Conservation (phyloP, 1,140 invertebrate genomes). For the Drosophila subobscura region DNA sequence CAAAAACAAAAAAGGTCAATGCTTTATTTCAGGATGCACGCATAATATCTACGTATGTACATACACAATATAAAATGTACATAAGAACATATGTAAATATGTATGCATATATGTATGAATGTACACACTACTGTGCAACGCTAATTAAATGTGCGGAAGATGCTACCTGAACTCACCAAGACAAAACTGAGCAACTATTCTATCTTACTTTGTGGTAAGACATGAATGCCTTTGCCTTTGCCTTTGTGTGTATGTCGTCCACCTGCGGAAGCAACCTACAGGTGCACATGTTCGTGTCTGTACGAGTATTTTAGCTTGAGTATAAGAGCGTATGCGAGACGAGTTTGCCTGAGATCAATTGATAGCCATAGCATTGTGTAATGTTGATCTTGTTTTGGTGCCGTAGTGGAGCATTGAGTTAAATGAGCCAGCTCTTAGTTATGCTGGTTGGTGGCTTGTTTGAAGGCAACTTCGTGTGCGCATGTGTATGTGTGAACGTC, state of each 20-base stretch:
- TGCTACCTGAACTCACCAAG: too few species aligned
- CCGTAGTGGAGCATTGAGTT: conserved; percentile 71
- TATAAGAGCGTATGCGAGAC: conserved; percentile 40
- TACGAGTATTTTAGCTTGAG: conserved; percentile 1
- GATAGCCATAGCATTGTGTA: conserved; percentile 67
- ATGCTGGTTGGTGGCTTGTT: conserved; percentile 42
- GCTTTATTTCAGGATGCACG: too few species aligned
- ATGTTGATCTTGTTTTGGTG: conserved; percentile 75
- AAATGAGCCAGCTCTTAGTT: conserved; percentile 71
- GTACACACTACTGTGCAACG: too few species aligned
- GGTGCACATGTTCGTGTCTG: conserved; percentile 56
- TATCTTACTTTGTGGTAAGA: too few species aligned
- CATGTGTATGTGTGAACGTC: conserved; percentile 27
- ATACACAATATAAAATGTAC: too few species aligned
- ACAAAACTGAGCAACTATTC: too few species aligned
- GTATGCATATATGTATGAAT: too few species aligned
- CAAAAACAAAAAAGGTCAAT: too few species aligned
- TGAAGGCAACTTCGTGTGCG: conserved; percentile 29
- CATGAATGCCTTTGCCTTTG: neutral
- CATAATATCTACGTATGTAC: too few species aligned
- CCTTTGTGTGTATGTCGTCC: conserved; percentile 1
- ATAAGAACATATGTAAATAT: too few species aligned
- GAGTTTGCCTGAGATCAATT: conserved; percentile 69
- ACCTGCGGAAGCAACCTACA: conserved; percentile 35
- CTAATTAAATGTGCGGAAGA: too few species aligned